Conservation (phyloP, 2,113 vertebrate genomes). For the Galbula dea region DNA sequence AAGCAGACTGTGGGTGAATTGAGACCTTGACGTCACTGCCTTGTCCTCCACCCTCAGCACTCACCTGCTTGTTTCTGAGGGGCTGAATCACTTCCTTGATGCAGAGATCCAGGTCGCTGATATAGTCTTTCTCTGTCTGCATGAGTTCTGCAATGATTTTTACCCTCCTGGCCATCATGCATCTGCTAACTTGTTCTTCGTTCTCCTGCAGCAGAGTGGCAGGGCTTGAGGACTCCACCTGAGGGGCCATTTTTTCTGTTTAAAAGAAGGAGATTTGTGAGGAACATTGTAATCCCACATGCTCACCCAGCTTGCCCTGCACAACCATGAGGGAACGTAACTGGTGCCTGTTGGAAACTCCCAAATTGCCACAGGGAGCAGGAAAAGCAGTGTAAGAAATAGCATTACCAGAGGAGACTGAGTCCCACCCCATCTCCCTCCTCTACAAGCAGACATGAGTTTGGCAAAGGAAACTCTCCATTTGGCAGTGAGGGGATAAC, state of each 20-base stretch:
- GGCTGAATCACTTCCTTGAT: conserved; percentile 88
- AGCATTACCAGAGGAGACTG: not conserved
- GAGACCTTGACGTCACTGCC: not conserved
- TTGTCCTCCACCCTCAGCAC: accelerated
- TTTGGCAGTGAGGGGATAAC: not conserved
- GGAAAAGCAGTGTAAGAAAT: not conserved
- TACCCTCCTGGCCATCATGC: conserved; percentile 85
- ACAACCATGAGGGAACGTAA: accelerated
- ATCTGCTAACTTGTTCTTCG: conserved; percentile 72
- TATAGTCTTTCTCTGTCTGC: conserved; percentile 90
- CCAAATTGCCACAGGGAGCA: not conserved
- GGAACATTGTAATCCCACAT: accelerated
- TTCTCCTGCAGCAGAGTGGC: conserved; percentile 68
- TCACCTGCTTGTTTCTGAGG: conserved; percentile 85
- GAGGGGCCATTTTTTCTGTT: conserved; percentile 89
- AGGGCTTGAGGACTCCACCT: conserved; percentile 41
- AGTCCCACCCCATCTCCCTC: not conserved
- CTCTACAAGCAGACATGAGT: not conserved
- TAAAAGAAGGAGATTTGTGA: not conserved
- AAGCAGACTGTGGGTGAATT: not conserved
- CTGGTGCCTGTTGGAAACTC: not conserved
- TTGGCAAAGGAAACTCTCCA: not conserved
- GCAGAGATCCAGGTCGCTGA: conserved; percentile 86
- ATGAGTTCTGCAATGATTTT: conserved; percentile 90
- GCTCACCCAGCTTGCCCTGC: not conserved